A percentile compares a stretch with the other conserved stretches of the same genome.
Conservation (phyloP, 2,797 vertebrate genomes). For the Acipenser oxyrinchus region DNA sequence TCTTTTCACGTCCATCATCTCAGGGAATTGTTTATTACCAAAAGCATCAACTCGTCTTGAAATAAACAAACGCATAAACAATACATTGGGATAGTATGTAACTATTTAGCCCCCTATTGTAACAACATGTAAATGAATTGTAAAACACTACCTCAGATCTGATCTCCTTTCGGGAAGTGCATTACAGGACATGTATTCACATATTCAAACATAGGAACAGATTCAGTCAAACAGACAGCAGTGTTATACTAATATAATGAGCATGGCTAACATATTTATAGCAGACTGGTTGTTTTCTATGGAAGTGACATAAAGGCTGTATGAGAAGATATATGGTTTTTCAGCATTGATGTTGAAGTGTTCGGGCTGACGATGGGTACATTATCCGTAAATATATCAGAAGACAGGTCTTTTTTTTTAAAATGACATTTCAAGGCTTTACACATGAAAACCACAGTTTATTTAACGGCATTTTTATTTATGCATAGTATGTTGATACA, state of each 20-base stretch:
- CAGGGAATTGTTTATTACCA: too few species aligned
- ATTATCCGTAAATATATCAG: too few species aligned
- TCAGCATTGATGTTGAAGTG: not conserved
- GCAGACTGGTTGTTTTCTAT: too few species aligned
- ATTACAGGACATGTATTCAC: not conserved
- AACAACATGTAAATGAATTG: not conserved
- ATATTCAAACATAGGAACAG: not conserved
- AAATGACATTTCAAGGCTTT: too few species aligned
- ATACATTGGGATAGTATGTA: too few species aligned
- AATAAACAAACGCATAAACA: not conserved
- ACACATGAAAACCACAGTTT: too few species aligned
- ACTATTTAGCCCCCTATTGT: not conserved
- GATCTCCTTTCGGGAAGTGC: not conserved
- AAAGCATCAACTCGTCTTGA: not conserved
- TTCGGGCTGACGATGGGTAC: not conserved
- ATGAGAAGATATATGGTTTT: not conserved
- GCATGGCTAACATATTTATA: too few species aligned
- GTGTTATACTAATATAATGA: too few species aligned
- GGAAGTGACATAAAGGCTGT: not conserved
- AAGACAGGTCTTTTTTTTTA: too few species aligned
- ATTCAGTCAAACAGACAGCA: not conserved
- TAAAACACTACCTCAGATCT: not conserved
- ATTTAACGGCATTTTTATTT: constrained; percentile 35
- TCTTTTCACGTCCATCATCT: not conserved
- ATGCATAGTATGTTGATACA: constrained; percentile 26